Evolutionary conservation across 2,888 invertebrate species (phyloP).

Genomic region (Steinernema carpocapsae): DNA sequence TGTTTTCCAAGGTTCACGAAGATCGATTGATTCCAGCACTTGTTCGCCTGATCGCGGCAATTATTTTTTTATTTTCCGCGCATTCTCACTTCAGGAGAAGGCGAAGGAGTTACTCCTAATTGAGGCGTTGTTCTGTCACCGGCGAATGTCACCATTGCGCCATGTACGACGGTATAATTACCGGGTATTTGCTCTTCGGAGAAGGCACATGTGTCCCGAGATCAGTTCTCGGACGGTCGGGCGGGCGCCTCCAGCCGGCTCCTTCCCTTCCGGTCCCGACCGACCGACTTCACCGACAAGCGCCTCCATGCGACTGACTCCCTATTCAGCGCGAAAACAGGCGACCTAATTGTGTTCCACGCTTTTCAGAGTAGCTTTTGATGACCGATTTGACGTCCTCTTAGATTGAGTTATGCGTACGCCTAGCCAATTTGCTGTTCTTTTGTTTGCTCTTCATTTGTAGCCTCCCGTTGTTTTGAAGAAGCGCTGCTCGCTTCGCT

Average conservation of each 20-base stretch:
- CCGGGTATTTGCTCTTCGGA: constrained; percentile 20
- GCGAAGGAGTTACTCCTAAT: constrained; percentile 21
- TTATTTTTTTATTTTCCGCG: constrained; percentile 30
- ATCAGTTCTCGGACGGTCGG: constrained; percentile 20
- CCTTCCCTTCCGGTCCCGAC: too few species aligned
- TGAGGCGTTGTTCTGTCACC: constrained; percentile 19
- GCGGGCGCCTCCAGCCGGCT: background rate
- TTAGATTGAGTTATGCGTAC: constrained; percentile 8
- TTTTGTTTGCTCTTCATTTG: constrained; percentile 33
- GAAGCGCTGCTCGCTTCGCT: constrained; percentile 25
- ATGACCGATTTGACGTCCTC: constrained; percentile 5
- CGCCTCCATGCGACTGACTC: background rate
- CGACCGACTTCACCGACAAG: background rate
- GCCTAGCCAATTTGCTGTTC: background rate
- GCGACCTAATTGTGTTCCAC: background rate
- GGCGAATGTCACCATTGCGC: constrained; percentile 31
- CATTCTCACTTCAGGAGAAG: constrained; percentile 11
- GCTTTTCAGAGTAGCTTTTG: constrained; percentile 4
- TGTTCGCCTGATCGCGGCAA: constrained; percentile 9
- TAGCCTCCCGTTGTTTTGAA: constrained; percentile 29
- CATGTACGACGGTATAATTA: constrained; percentile 19
- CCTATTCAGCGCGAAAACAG: constrained; percentile 3
- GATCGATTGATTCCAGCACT: constrained; percentile 11
- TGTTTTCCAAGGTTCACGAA: background rate
- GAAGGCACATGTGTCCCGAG: constrained; percentile 6